These are phyloP conservation scores for Entelurus aequoreus DNA, from an alignment of 2,113 vertebrate genomes.

Conservation along the genomic window DNA sequence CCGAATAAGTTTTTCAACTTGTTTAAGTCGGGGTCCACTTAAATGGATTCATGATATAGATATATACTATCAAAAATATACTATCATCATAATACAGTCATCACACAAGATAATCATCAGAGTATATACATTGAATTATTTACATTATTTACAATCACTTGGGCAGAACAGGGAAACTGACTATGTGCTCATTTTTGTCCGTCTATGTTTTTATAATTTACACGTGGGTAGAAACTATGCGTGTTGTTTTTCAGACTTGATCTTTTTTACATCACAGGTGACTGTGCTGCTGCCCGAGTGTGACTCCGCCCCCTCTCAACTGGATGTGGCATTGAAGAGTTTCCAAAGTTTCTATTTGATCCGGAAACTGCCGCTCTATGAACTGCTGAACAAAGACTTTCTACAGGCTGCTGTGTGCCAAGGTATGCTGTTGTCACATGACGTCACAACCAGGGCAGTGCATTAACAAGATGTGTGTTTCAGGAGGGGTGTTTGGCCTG, in stretches of 20 bases:
- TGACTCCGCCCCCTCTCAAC: conserved; percentile 67
- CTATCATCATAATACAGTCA: too few relatives aligned
- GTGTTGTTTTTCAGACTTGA: not conserved
- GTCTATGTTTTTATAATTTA: too few relatives aligned
- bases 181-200: too few relatives aligned
- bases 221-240: too few relatives aligned
- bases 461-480: conserved; percentile 22
- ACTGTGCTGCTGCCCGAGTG: conserved; percentile 87
- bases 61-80: too few relatives aligned
- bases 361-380: conserved; percentile 72
- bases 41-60: too few relatives aligned
- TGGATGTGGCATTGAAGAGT: conserved; percentile 65
- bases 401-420: conserved; percentile 75
- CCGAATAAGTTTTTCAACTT: too few relatives aligned
- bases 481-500: conserved; percentile 81
- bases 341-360: conserved; percentile 79
- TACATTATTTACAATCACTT: too few relatives aligned
- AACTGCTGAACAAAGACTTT: conserved; percentile 75
- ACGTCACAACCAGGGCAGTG: not conserved
- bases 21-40: too few relatives aligned
- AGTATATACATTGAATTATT: too few relatives aligned
- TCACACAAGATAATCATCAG: too few relatives aligned
- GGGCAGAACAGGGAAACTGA: not conserved
- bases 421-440: conserved; percentile 58
- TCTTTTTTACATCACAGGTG: conserved; percentile 65